A percentile compares a stretch with the other conserved stretches of the same genome.
Conservation (phyloP, 2,113 vertebrate species). For the Hippocampus barbouri region DNA sequence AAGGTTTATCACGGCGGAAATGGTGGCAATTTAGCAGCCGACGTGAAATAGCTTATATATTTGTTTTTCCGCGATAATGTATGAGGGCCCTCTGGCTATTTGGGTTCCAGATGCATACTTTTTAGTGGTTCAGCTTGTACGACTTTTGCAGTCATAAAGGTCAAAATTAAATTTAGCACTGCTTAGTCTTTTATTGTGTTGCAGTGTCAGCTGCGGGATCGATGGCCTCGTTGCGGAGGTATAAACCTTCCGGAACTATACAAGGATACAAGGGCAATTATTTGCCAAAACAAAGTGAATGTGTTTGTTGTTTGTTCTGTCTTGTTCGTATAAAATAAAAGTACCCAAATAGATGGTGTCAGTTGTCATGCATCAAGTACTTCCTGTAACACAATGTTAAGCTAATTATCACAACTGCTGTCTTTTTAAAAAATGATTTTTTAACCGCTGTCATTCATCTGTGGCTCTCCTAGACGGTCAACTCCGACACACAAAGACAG, state of each 20-base stretch:
- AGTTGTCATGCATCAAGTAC: no score
- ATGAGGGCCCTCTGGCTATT: constrained; percentile 70
- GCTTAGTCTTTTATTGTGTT: constrained; percentile 71
- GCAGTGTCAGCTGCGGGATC: constrained; percentile 68
- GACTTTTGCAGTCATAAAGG: constrained; percentile 71
- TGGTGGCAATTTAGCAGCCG: constrained; percentile 60
- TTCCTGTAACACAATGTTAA: no score
- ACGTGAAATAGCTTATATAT: constrained; percentile 59
- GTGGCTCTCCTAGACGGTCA: constrained; percentile 48
- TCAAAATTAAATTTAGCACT: constrained; percentile 77
- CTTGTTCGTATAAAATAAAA: constrained; percentile 45
- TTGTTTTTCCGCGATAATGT: constrained; percentile 66
- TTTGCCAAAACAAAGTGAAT: constrained; percentile 37
- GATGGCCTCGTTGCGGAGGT: constrained; percentile 67
- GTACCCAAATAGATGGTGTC: constrained; percentile 1
- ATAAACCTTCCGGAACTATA: constrained; percentile 37
- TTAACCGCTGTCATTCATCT: constrained; percentile 2
- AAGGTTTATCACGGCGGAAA: constrained; percentile 64
- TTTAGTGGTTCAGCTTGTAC: constrained; percentile 59
- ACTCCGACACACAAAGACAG: constrained; percentile 87
- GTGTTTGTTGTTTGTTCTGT: constrained; percentile 7
- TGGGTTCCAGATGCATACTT: constrained; percentile 72
- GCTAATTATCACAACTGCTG: background rate
- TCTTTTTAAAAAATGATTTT: background rate
- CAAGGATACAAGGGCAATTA: constrained; percentile 40